These are phyloP conservation scores for Macrosiphum euphorbiae DNA, from an alignment of 2,888 invertebrate genomes.

Conservation along the genomic window DNA sequence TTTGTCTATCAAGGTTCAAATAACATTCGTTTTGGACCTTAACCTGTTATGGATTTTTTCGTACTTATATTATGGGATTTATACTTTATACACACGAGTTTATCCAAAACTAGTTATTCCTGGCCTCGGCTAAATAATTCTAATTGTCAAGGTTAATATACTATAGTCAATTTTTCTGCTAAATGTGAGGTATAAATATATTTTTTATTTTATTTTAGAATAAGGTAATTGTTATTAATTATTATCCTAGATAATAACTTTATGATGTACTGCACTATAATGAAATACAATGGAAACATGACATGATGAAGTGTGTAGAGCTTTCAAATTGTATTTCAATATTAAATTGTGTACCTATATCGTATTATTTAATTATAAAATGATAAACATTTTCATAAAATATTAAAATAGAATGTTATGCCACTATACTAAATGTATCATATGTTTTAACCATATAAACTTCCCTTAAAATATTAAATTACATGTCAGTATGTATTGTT, in stretches of 20 bases:
- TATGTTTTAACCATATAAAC: background rate
- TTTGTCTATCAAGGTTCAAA: background rate
- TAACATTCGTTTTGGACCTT: constrained; percentile 10
- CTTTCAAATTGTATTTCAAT: background rate
- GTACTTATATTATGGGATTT: background rate
- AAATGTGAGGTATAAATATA: background rate
- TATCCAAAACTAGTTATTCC: constrained; percentile 30
- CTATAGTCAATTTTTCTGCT: background rate
- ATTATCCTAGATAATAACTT: background rate
- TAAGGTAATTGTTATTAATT: background rate
- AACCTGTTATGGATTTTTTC: constrained; percentile 18
- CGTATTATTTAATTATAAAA: background rate
- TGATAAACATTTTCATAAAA: background rate
- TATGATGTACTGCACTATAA: background rate
- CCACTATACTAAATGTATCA: background rate
- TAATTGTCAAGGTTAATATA: constrained; percentile 30
- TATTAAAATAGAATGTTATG: background rate
- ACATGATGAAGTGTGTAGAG: background rate
- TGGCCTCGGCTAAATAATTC: constrained; percentile 7
- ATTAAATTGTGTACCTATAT: background rate
- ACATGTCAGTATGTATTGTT: background rate
- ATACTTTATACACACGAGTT: background rate
- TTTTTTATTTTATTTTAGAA: background rate
- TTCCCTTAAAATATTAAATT: background rate
- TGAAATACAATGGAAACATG: background rate